Conservation (phyloP, 2,888 invertebrate species). For the Drosophila paranaensis region DNA sequence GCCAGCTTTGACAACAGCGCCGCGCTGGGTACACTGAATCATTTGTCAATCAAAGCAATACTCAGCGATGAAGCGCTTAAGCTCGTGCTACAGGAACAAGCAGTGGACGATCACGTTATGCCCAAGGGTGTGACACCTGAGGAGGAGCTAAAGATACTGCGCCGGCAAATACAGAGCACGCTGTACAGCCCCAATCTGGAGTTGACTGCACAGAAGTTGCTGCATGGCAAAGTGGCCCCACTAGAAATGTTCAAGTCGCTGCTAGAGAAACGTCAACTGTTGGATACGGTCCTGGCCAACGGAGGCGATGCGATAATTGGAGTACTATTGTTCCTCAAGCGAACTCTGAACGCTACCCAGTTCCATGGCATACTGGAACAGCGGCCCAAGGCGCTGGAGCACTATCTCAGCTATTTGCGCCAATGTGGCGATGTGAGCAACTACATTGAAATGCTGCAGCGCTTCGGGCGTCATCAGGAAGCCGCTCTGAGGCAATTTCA, state of each 20-base stretch:
- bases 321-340: constrained; percentile 90
- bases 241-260: constrained; percentile 87
- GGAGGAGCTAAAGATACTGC: constrained; percentile 83
- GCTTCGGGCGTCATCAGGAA: constrained; percentile 88
- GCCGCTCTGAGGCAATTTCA: constrained; percentile 86
- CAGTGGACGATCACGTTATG: constrained; percentile 77
- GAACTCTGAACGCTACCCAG: constrained; percentile 89
- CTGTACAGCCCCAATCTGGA: constrained; percentile 81
- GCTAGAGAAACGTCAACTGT: constrained; percentile 89
- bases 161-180: constrained; percentile 81
- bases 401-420: constrained; percentile 91
- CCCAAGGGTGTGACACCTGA: constrained; percentile 82
- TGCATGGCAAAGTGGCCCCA: constrained; percentile 86
- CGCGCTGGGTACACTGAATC: constrained; percentile 67
- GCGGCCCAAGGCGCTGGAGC: constrained; percentile 89
- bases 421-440: constrained; percentile 85
- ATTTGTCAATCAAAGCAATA: constrained; percentile 82
- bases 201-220: constrained; percentile 82
- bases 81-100: constrained; percentile 79
- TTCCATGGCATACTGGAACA: constrained; percentile 89
- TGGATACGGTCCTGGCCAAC: constrained; percentile 89
- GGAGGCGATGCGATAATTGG: constrained; percentile 90
- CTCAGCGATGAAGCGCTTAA: constrained; percentile 82
- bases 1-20: constrained; percentile 82
- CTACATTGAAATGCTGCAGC: constrained; percentile 88